Conservation (phyloP, 2,888 invertebrate species). For the Dryobotodes eremita region DNA sequence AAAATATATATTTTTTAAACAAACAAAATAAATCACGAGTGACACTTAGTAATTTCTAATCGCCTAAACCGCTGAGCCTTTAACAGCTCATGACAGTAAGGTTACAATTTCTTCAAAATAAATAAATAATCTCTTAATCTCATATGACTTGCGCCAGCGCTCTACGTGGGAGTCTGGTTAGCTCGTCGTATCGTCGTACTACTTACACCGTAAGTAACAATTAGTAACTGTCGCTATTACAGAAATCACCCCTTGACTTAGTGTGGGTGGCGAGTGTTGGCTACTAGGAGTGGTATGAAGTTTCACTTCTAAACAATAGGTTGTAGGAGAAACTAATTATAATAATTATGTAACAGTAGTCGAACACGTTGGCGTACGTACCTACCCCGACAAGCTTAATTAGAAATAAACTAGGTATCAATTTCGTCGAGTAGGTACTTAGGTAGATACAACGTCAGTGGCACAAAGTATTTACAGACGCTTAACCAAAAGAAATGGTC, state of each 20-base stretch:
- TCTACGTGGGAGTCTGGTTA: conserved; percentile 75
- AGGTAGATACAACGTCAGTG: too few species aligned
- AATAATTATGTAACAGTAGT: neutral
- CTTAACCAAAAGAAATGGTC: neutral
- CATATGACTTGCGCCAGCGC: conserved; percentile 64
- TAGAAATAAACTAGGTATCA: neutral
- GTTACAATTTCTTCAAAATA: conserved; percentile 45
- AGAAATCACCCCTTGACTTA: conserved; percentile 68
- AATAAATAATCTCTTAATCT: conserved; percentile 36
- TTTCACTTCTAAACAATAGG: conserved; percentile 40
- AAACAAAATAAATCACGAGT: conserved; percentile 10
- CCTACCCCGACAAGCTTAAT: neutral
- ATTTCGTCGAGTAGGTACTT: neutral
- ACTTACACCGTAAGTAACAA: conserved; percentile 71
- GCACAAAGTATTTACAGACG: neutral
- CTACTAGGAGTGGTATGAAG: conserved; percentile 6
- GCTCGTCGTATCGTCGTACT: conserved; percentile 61
- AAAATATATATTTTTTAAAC: neutral
- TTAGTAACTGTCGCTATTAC: conserved; percentile 73
- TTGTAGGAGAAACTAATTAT: conserved; percentile 4
- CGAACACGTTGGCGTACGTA: neutral
- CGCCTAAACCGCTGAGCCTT: conserved; percentile 25
- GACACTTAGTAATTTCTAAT: conserved; percentile 52
- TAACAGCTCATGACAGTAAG: conserved; percentile 27
- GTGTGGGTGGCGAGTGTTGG: conserved; percentile 56